These are phyloP conservation scores for Poeciliopsis retropinna DNA, from an alignment of 2,113 vertebrate species.

Conservation along the genomic window DNA sequence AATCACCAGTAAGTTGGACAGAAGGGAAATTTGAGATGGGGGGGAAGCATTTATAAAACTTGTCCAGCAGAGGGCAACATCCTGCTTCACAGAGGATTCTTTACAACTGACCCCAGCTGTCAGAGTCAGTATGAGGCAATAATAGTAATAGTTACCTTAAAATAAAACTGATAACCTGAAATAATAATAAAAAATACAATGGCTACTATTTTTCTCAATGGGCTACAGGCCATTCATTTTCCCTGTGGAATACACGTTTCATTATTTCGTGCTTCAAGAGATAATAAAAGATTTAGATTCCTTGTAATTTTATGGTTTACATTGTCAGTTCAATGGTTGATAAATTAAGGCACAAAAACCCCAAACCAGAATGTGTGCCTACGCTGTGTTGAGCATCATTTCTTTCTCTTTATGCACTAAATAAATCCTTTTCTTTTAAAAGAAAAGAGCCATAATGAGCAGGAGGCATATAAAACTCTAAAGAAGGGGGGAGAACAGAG, in stretches of 20 bases:
- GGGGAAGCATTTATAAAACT: background rate
- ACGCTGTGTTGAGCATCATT: slow-evolving; percentile 28
- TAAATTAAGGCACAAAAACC: slow-evolving; percentile 31
- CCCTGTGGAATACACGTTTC: slow-evolving; percentile 1
- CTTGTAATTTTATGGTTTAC: slow-evolving; percentile 58
- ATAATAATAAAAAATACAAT: slow-evolving; percentile 18
- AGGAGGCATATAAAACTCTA: slow-evolving; percentile 67
- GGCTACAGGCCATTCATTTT: slow-evolving; percentile 28
- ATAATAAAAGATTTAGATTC: slow-evolving; percentile 27
- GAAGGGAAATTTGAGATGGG: background rate
- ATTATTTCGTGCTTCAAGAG: slow-evolving; percentile 26
- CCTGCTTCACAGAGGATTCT: slow-evolving; percentile 44
- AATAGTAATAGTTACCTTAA: slow-evolving; percentile 2
- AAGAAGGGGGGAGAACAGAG: slow-evolving; percentile 68
- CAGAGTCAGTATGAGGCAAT: slow-evolving; percentile 37
- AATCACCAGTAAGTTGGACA: background rate
- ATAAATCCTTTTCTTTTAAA: slow-evolving; percentile 69
- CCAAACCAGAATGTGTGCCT: slow-evolving; percentile 23
- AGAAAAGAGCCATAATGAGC: slow-evolving; percentile 61
- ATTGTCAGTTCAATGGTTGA: slow-evolving; percentile 33
- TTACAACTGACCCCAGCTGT: slow-evolving; percentile 26
- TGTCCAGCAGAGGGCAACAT: slow-evolving; percentile 72
- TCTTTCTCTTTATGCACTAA: slow-evolving; percentile 48
- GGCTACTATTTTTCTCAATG: slow-evolving; percentile 6
- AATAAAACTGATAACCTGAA: slow-evolving; percentile 37